These are phyloP conservation scores for Oostethus manadensis DNA, from an alignment of 2,113 vertebrate genomes.

Conservation along the genomic window DNA sequence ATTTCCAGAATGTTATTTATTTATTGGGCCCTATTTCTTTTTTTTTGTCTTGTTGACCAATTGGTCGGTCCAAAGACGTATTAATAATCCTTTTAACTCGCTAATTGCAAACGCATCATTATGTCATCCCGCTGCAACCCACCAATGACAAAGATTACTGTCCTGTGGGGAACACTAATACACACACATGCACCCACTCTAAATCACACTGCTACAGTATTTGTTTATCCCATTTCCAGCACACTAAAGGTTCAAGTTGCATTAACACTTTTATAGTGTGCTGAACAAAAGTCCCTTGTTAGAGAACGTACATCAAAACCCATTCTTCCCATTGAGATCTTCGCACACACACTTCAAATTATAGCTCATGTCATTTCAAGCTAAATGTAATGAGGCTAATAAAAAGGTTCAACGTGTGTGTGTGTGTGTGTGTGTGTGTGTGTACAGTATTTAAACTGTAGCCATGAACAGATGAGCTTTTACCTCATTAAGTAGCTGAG, in stretches of 20 bases:
- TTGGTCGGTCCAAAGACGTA: too few relatives aligned
- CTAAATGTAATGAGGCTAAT: slow-evolving; percentile 32
- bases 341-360: slow-evolving; percentile 42
- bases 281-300: slow-evolving; percentile 33
- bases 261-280: slow-evolving; percentile 39
- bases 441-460: slow-evolving; percentile 3
- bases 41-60: too few relatives aligned
- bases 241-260: slow-evolving; percentile 50
- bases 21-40: too few relatives aligned
- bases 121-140: too few relatives aligned
- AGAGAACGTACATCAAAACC: slow-evolving; percentile 19
- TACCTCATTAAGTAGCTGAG: slow-evolving; percentile 43
- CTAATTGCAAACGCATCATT: too few relatives aligned
- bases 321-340: slow-evolving; percentile 35
- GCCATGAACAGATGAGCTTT: slow-evolving; percentile 21
- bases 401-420: not conserved
- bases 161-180: slow-evolving; percentile 1
- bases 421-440: not conserved
- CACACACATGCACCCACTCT: slow-evolving; percentile 7
- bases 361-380: slow-evolving; percentile 14
- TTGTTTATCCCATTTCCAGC: slow-evolving; percentile 38
- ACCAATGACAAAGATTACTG: too few relatives aligned
- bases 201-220: slow-evolving; percentile 15
- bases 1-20: too few relatives aligned
- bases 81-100: too few relatives aligned